phyloP scores from a whole-genome alignment of 2,888 invertebrate genomes.

The Pammene aurita region DNA sequence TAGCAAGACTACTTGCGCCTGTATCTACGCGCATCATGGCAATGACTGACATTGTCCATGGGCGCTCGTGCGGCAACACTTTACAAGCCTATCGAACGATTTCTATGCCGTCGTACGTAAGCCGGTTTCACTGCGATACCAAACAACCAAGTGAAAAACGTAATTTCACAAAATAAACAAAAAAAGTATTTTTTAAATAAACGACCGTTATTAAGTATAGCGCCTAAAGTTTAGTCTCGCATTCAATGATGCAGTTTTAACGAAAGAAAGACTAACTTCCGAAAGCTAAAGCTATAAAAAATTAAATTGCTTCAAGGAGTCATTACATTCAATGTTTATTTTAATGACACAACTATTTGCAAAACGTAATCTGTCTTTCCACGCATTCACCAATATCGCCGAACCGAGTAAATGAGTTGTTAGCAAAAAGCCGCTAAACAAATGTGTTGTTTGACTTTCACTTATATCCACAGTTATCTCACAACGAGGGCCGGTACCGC shows the following conservation, averaged over 20 bases:
- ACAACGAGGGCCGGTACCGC: conserved; percentile 1
- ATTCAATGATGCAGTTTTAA: not conserved
- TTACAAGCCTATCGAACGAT: conserved; percentile 35
- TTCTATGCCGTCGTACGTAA: conserved; percentile 26
- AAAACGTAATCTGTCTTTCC: conserved; percentile 35
- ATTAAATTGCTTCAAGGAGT: conserved; percentile 2
- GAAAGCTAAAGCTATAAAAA: not conserved
- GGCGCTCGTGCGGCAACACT: conserved; percentile 38
- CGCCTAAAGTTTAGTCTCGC: not conserved
- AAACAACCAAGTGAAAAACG: not conserved
- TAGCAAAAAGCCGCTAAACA: conserved; percentile 47
- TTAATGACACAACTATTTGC: conserved; percentile 26
- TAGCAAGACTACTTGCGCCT: not conserved
- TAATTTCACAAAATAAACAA: conserved; percentile 1
- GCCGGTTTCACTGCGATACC: conserved; percentile 18
- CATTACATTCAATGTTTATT: conserved; percentile 27
- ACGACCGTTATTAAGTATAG: not conserved
- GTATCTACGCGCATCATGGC: conserved; percentile 17
- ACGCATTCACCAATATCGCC: conserved; percentile 34
- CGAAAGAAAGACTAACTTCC: not conserved
- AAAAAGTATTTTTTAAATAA: not conserved
- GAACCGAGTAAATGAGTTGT: conserved; percentile 44
- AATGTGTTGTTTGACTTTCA: conserved; percentile 51
- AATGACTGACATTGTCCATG: conserved; percentile 38
- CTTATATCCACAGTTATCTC: conserved; percentile 44